Conservation (phyloP, 2,113 vertebrate species). For the Chloropsis hardwickii region DNA sequence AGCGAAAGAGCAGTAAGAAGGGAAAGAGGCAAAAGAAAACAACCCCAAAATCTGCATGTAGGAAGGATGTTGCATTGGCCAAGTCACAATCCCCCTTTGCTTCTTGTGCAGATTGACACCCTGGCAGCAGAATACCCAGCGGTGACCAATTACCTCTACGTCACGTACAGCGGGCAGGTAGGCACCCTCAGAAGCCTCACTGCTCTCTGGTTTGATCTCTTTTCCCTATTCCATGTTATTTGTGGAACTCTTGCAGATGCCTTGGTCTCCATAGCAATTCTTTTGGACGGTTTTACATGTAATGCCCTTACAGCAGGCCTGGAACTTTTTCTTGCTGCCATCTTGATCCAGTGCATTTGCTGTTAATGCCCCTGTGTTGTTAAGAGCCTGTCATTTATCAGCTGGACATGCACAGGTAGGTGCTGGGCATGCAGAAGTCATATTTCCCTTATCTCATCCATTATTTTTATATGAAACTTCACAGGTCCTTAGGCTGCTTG, state of each 20-base stretch:
- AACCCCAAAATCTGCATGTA: background rate
- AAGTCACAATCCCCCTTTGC: background rate
- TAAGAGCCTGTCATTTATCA: background rate
- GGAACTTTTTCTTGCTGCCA: background rate
- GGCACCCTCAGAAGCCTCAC: background rate
- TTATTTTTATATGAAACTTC: background rate
- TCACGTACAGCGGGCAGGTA: constrained; percentile 93
- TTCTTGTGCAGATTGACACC: constrained; percentile 85
- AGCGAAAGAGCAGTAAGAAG: background rate
- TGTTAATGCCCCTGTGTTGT: background rate
- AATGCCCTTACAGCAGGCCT: background rate
- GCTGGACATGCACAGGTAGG: background rate
- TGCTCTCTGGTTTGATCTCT: background rate
- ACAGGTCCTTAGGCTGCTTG: background rate
- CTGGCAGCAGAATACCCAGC: constrained; percentile 93
- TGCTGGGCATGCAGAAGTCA: background rate
- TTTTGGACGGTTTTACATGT: background rate
- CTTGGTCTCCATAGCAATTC: background rate
- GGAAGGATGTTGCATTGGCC: background rate
- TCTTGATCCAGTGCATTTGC: background rate
- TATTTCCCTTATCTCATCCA: background rate
- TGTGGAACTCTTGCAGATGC: background rate
- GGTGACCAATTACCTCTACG: constrained; percentile 91
- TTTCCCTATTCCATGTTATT: background rate
- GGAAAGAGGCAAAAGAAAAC: background rate